A percentile compares a stretch with the other conserved stretches of the same genome.
These are phyloP conservation scores for Ganaspis brasiliensis DNA, from an alignment of 2,888 invertebrate genomes.

Conservation along the genomic window DNA sequence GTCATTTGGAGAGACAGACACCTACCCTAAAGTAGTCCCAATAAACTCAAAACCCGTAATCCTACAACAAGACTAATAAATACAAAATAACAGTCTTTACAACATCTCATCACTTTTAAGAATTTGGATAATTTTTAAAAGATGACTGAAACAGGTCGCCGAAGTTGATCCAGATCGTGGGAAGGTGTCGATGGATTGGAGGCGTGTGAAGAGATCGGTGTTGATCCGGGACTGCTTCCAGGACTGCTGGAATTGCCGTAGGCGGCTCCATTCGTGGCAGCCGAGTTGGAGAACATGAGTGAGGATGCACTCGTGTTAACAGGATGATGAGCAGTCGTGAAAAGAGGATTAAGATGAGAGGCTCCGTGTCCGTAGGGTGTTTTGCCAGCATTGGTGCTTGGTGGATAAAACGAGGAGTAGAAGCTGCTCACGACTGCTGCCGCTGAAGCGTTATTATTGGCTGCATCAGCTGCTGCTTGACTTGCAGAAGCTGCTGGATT, in stretches of 20 bases:
- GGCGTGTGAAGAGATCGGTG: slow-evolving; percentile 68
- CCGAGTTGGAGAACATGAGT: slow-evolving; percentile 77
- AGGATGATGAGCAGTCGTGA: slow-evolving; percentile 67
- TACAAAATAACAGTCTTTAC: slow-evolving; percentile 43
- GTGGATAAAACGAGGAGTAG: slow-evolving; percentile 86
- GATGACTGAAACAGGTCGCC: slow-evolving; percentile 88
- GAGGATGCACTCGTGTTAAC: slow-evolving; percentile 83
- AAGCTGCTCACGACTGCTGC: slow-evolving; percentile 86
- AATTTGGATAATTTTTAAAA: slow-evolving; percentile 81
- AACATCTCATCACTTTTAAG: slow-evolving; percentile 4
- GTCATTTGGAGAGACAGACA: not conserved
- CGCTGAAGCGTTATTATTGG: slow-evolving; percentile 79
- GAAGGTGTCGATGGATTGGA: slow-evolving; percentile 78
- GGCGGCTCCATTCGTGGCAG: slow-evolving; percentile 57
- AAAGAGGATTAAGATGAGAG: slow-evolving; percentile 63
- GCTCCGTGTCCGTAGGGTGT: slow-evolving; percentile 77
- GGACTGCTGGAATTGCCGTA: slow-evolving; percentile 63
- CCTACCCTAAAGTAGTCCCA: slow-evolving; percentile 29
- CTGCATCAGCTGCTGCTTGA: slow-evolving; percentile 80
- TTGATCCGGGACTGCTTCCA: slow-evolving; percentile 70
- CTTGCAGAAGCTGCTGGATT: slow-evolving; percentile 79
- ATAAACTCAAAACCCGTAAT: slow-evolving; percentile 20
- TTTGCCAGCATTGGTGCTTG: slow-evolving; percentile 82
- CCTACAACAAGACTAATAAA: slow-evolving; percentile 36
- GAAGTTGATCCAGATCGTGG: slow-evolving; percentile 83